Evolutionary conservation across 2,888 invertebrate genomes (phyloP), one percentile per base, ranked within the genome.

Genomic region (Agapetus fuscipes): DNA sequence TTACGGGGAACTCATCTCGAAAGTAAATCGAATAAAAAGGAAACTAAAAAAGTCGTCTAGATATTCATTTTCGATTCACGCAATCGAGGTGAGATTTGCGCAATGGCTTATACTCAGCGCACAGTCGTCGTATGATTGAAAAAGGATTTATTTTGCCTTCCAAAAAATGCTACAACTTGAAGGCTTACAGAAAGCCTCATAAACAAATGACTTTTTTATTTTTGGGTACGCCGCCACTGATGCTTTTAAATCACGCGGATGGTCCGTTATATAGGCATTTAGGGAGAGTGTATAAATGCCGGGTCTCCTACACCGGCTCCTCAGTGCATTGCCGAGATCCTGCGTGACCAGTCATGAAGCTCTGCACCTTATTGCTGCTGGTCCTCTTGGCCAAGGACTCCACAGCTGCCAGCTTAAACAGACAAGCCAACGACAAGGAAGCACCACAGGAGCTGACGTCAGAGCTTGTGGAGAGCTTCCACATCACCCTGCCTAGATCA

Each of bases 381-480:
- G 53, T 60, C 38, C 50, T 57, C 41, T 53, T 56, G 56, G 61
- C 54, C 52, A 51, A 60, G 27, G 51, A 53, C 51, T 58, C 59
- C 44, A 59, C 54, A 49, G 60, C 65, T 32, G 65, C 66, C 27
- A 50, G 61, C 25, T 56, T 64, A 32, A 54, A 57, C 32, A 51
- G 51, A 25, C 48, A 53, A 9, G 12, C 32, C 3, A 11, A 33
- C 15, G 26, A 36, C 7, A 20, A 35, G 17, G 12, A 24, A 4
- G 20, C 20, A 9, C 5, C 4, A 10, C 26, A 30, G 11, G 26
- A 16, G 16, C 37, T 43, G 31, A 38, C 41, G 7, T 46, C 41
- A 1, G 43, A 46, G 16, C 36, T 46, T 11, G 37, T 26, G 15
- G 40, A 46, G 7, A 31, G 28, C 10, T 43, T 37, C 43, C 17